A percentile compares a stretch with the other conserved stretches of the same genome.
phyloP scores from a whole-genome alignment of 2,797 vertebrate species.

The Typhlichthys subterraneus region DNA sequence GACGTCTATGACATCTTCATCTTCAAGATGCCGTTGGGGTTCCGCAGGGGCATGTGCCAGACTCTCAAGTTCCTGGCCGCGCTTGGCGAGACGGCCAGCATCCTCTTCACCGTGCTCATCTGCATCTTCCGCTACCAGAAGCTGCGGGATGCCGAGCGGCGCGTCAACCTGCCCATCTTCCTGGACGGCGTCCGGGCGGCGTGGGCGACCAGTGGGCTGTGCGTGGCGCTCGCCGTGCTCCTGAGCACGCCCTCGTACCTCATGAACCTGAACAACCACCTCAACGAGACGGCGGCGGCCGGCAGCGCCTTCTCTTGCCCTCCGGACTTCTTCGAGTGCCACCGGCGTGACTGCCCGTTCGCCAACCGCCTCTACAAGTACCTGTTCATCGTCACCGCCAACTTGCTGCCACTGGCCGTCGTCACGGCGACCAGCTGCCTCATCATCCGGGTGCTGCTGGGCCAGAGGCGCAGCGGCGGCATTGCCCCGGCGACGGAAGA shows the following conservation, averaged over 20 bases:
- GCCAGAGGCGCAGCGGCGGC: slow-evolving; percentile 31
- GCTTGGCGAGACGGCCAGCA: slow-evolving; percentile 66
- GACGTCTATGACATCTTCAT: slow-evolving; percentile 61
- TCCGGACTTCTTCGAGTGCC: slow-evolving; percentile 69
- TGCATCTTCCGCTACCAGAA: slow-evolving; percentile 79
- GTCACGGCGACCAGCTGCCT: slow-evolving; percentile 67
- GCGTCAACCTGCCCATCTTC: slow-evolving; percentile 53
- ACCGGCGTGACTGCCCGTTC: slow-evolving; percentile 41
- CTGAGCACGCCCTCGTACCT: slow-evolving; percentile 60
- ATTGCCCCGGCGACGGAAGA: slow-evolving; percentile 26
- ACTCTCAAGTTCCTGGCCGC: slow-evolving; percentile 64
- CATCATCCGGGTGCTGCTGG: slow-evolving; percentile 63
- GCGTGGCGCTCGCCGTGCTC: slow-evolving; percentile 36
- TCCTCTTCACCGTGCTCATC: slow-evolving; percentile 78
- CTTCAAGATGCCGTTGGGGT: accelerated
- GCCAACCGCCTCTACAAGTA: slow-evolving; percentile 65
- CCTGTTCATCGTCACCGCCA: slow-evolving; percentile 53
- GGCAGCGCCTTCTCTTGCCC: slow-evolving; percentile 36
- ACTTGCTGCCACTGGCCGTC: slow-evolving; percentile 69
- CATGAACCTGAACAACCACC: slow-evolving; percentile 12
- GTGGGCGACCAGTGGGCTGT: slow-evolving; percentile 38
- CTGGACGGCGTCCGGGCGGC: slow-evolving; percentile 66
- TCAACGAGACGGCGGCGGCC: slow-evolving; percentile 18
- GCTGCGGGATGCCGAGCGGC: slow-evolving; percentile 56
- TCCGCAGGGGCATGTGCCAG: slow-evolving; percentile 41